Evolutionary conservation across 2,888 invertebrate species (phyloP).

Genomic region (Diarsia brunnea): DNA sequence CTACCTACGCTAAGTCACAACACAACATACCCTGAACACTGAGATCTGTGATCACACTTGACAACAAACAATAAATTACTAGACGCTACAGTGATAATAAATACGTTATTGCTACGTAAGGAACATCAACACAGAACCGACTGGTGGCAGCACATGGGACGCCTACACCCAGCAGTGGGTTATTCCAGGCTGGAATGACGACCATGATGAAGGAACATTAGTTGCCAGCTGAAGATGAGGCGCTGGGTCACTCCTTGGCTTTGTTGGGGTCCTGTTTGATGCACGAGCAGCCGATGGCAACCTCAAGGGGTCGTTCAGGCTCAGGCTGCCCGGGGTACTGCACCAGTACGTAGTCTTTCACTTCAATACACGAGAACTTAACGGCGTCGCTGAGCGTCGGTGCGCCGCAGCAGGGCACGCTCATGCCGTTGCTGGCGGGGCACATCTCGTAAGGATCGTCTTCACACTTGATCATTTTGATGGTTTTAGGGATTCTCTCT

Average conservation of each 20-base stretch:
- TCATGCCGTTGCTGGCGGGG: conserved; percentile 29
- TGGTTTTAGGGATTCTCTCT: conserved; percentile 74
- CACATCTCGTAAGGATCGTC: conserved; percentile 63
- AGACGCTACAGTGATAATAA: conserved; percentile 42
- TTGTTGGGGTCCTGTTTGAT: conserved; percentile 11
- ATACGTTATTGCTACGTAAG: conserved; percentile 39
- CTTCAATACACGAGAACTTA: conserved; percentile 55
- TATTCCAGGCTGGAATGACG: neutral
- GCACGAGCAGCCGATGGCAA: conserved; percentile 67
- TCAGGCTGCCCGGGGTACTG: too few species aligned
- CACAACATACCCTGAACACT: conserved; percentile 14
- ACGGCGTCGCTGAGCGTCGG: neutral
- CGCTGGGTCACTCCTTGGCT: conserved; percentile 42
- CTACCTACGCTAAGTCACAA: conserved; percentile 13
- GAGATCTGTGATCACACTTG: conserved; percentile 27
- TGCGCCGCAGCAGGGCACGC: conserved; percentile 48
- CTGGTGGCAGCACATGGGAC: neutral
- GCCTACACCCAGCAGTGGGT: neutral
- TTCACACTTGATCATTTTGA: conserved; percentile 77
- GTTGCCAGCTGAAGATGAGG: neutral
- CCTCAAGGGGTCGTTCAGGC: conserved; percentile 3
- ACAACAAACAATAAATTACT: conserved; percentile 46
- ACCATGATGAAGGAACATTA: neutral
- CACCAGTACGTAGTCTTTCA: conserved; percentile 54
- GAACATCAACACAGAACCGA: conserved; percentile 38